Percentiles rank a stretch among this genome's conserved stretches.
Conservation (phyloP, 2,888 invertebrate genomes). For the Cataglyphis albicans region DNA sequence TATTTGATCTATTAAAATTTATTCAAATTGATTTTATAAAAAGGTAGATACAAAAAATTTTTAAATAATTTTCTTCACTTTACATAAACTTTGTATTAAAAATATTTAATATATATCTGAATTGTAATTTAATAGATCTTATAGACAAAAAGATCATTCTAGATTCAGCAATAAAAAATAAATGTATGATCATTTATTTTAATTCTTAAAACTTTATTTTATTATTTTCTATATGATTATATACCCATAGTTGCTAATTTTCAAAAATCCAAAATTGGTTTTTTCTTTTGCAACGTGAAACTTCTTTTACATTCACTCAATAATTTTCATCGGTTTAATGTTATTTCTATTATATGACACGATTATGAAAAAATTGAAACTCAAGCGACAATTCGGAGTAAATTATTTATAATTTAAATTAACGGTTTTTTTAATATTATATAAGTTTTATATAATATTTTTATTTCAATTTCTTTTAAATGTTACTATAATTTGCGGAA, state of each 20-base stretch:
- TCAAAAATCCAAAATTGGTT: neutral
- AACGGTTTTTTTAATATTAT: neutral
- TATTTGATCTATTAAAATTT: neutral
- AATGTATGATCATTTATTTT: neutral
- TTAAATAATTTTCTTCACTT: neutral
- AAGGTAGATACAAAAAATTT: neutral
- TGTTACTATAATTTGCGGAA: neutral
- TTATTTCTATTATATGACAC: neutral
- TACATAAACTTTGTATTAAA: neutral
- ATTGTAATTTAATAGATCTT: neutral
- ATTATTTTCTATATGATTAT: neutral
- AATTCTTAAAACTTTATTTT: neutral
- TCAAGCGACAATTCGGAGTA: neutral
- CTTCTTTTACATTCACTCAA: neutral
- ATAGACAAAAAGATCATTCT: neutral
- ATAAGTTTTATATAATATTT: neutral
- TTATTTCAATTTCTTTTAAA: neutral
- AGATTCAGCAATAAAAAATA: neutral
- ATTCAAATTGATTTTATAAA: neutral
- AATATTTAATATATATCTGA: neutral
- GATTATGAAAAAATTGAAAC: neutral
- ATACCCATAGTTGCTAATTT: neutral
- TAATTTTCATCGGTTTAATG: neutral
- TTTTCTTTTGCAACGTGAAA: neutral
- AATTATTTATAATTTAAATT: neutral